Base-by-base conservation (phyloP, 30 jellyfish, hydroid and myxozoan species). In the Sanderia malayensis region DNA sequence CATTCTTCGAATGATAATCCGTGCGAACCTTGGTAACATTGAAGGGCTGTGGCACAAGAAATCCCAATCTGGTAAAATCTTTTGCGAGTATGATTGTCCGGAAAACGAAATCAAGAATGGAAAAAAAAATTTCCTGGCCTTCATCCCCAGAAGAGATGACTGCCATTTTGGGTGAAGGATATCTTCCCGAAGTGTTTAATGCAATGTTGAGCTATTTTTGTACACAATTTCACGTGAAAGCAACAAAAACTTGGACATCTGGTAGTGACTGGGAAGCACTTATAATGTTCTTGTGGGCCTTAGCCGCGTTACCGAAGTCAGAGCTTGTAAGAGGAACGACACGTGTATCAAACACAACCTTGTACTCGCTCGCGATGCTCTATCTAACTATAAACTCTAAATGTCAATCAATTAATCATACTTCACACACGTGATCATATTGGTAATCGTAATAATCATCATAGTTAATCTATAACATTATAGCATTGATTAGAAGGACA, bases 11-110 rank as follows among this genome's bases (percentile, higher is more conserved):
- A 61, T 27, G 46, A 6, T 6, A 61, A 61, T 61, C 73, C 73
- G 52, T 61, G 73, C 52, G 73, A 32, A 22, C 22, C 10, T 32
- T 61, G 73, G 73, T 22, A 32, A 61, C 52, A 61, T 61, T 61
- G 26, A 29, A 61, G 52, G 73, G 73, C 46, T 27, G 73, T 61
- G 73, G 52, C 73, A 4, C 22, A 27, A 29, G 52, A 27, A 58
- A 61, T 22, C 52, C 6, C 4, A 58, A 61, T 61, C 26, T 61
- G 19, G 73, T 61, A 9, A 61, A 61, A 61, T 61, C 73, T 18
- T 61, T 61, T 61, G 73, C 52, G 22, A 27, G 73, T 61, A 61
- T 61, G 73, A 25, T 61, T 32, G 7, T 58, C 52, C 73, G 73
- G 2, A 61, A 61, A 61, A 61, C 22, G 58, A 61, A 49, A 24